A percentile compares a stretch with the other conserved stretches of the same genome.
Evolutionary conservation across 2,888 invertebrate genomes (phyloP).

Genomic region (Meandrusa payeni): DNA sequence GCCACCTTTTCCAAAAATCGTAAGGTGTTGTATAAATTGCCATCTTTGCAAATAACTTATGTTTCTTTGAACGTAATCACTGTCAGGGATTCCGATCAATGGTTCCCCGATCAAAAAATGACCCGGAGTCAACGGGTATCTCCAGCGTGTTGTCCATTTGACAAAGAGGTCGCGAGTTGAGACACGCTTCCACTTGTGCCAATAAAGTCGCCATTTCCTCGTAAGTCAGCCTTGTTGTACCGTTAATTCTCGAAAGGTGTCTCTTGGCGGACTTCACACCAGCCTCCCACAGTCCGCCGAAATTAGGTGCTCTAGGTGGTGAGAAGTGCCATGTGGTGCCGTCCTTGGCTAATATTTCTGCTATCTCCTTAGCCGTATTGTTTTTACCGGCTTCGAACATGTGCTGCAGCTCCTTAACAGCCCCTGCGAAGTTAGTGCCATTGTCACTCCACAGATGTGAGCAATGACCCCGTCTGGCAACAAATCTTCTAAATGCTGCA

Average conservation of each 20-base stretch:
- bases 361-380: conserved; percentile 19
- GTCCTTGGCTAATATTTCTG: conserved; percentile 23
- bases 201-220: conserved; percentile 29
- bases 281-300: conserved; percentile 33
- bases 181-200: conserved; percentile 29
- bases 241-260: conserved; percentile 29
- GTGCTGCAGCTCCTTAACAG: conserved; percentile 22
- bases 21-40: too few relatives aligned
- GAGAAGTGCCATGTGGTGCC: conserved; percentile 26
- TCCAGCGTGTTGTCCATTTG: too few relatives aligned
- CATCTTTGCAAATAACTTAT: too few relatives aligned
- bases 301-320: conserved; percentile 26
- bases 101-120: too few relatives aligned
- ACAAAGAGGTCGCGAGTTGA: conserved; percentile 28
- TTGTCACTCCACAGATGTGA: conserved; percentile 29
- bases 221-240: conserved; percentile 26
- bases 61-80: too few relatives aligned
- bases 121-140: too few relatives aligned
- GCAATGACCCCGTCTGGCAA: conserved; percentile 26
- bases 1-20: too few relatives aligned
- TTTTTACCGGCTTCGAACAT: conserved; percentile 14
- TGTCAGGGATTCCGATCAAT: too few relatives aligned
- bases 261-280: conserved; percentile 28
- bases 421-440: conserved; percentile 29
- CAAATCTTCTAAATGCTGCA: conserved; percentile 28